These are phyloP conservation scores for Candoia aspera DNA, from an alignment of 2,113 vertebrate genomes.

Conservation along the genomic window DNA sequence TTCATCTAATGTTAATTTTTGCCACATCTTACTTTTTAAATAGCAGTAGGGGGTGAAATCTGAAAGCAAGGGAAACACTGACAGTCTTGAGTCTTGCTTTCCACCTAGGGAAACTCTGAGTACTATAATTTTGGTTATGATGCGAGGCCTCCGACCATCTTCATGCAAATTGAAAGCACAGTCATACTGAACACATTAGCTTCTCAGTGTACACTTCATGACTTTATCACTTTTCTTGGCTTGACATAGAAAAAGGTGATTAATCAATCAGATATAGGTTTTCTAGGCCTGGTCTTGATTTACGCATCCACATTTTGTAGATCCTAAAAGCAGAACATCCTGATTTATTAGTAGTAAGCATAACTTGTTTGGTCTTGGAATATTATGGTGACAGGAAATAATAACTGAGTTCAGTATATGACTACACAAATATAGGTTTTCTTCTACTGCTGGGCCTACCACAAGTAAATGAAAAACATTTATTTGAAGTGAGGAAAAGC, in stretches of 20 bases:
- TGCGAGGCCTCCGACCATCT: conserved; percentile 33
- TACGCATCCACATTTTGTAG: conserved; percentile 32
- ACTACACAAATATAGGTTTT: conserved; percentile 62
- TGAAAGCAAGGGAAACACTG: conserved; percentile 58
- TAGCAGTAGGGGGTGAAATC: conserved; percentile 50
- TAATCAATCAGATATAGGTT: conserved; percentile 48
- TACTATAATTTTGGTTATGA: conserved; percentile 54
- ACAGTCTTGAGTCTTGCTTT: conserved; percentile 42
- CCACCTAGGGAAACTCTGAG: conserved; percentile 27
- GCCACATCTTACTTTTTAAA: conserved; percentile 3
- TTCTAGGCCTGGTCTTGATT: conserved; percentile 55
- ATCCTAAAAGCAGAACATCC: conserved; percentile 43
- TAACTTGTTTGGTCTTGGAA: conserved; percentile 58
- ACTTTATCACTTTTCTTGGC: conserved; percentile 56
- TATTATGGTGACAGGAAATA: conserved; percentile 51
- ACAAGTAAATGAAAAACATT: conserved; percentile 66
- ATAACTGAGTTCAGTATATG: conserved; percentile 48
- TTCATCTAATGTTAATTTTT: background rate
- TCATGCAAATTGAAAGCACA: conserved; percentile 61
- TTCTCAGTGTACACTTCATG: conserved; percentile 54
- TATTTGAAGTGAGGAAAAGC: conserved; percentile 63
- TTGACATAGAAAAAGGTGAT: conserved; percentile 55
- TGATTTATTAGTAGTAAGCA: conserved; percentile 62
- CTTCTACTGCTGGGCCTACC: conserved; percentile 49
- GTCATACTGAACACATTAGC: conserved; percentile 58